A percentile compares a stretch with the other conserved stretches of the same genome.
These are phyloP conservation scores for Xylota sylvarum DNA, from an alignment of 2,888 invertebrate species.

Conservation along the genomic window DNA sequence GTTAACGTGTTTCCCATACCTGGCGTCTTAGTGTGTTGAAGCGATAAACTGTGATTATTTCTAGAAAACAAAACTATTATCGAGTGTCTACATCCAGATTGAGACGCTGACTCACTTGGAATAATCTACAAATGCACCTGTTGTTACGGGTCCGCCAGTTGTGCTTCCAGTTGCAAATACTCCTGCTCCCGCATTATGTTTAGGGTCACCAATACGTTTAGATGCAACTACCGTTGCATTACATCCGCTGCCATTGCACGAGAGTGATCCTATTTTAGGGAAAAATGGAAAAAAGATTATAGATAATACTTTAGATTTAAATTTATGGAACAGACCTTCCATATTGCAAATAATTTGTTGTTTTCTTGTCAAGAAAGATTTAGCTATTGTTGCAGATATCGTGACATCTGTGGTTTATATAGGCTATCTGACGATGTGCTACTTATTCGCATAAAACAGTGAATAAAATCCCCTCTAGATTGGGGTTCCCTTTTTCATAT, in stretches of 20 bases:
- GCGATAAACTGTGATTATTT: constrained; percentile 54
- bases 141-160: constrained; percentile 53
- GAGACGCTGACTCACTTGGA: constrained; percentile 21
- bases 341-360: background rate
- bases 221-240: constrained; percentile 31
- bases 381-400: background rate
- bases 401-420: background rate
- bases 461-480: background rate
- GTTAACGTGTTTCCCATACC: constrained; percentile 48
- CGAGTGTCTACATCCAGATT: background rate
- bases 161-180: constrained; percentile 53
- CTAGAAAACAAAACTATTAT: constrained; percentile 16
- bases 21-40: constrained; percentile 53
- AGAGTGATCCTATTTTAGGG: constrained; percentile 13
- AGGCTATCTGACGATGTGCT: background rate
- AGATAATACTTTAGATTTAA: background rate
- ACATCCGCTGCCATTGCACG: constrained; percentile 20
- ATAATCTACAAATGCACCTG: constrained; percentile 48
- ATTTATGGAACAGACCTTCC: background rate
- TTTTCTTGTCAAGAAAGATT: background rate
- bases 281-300: background rate
- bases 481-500: background rate
- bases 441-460: background rate
- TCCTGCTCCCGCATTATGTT: constrained; percentile 47
- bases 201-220: constrained; percentile 35